A percentile compares a stretch with the other conserved stretches of the same genome.
Conservation (phyloP, 2,888 invertebrate species). For the Poecilus cupreus region DNA sequence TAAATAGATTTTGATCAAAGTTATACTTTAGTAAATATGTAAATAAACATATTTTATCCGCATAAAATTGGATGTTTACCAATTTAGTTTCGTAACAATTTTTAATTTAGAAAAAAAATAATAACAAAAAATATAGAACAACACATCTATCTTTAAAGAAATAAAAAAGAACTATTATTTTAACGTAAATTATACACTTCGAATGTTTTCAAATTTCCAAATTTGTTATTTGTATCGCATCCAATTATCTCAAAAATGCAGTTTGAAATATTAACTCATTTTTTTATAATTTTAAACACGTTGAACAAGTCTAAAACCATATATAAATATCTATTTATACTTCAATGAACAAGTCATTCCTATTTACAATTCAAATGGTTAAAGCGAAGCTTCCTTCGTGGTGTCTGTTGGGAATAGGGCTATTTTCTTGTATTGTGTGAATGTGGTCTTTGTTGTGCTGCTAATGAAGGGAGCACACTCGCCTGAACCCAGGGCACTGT, state of each 20-base stretch:
- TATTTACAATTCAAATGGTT: no score
- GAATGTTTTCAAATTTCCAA: no score
- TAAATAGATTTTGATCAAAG: not conserved
- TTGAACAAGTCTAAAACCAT: no score
- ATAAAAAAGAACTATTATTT: no score
- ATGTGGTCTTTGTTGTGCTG: constrained; percentile 74
- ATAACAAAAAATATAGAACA: constrained; percentile 39
- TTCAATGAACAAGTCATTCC: no score
- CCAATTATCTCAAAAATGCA: not conserved
- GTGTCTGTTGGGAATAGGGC: not conserved
- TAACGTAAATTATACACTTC: no score
- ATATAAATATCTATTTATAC: no score
- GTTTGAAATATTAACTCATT: not conserved
- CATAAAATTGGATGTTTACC: constrained; percentile 15
- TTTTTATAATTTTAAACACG: no score
- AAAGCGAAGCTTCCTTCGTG: no score
- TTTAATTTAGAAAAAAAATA: constrained; percentile 29
- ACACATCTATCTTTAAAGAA: not conserved
- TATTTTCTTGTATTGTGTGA: constrained; percentile 4
- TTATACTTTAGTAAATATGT: not conserved
- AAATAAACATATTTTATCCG: constrained; percentile 12
- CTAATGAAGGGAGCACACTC: constrained; percentile 90
- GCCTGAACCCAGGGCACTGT: constrained; percentile 92
- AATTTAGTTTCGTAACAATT: constrained; percentile 1
- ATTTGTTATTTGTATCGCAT: not conserved